These are phyloP conservation scores for Nephila pilipes DNA, from an alignment of 1,140 invertebrate species.

Conservation along the genomic window DNA sequence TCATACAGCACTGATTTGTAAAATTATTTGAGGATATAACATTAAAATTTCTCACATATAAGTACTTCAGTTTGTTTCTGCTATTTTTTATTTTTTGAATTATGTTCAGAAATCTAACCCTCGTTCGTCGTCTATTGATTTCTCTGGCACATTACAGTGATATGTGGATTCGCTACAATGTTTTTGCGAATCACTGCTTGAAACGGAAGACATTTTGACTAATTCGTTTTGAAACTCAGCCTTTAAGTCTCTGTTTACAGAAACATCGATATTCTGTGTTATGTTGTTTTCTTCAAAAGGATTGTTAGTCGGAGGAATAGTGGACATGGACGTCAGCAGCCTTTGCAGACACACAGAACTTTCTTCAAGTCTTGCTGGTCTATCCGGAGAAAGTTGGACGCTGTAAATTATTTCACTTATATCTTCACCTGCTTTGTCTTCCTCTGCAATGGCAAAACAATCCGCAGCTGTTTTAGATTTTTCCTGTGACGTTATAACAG, in stretches of 20 bases:
- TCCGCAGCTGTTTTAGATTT: background rate
- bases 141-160: background rate
- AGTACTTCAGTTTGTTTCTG: no score
- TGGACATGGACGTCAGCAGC: background rate
- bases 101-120: background rate
- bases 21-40: no score
- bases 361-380: background rate
- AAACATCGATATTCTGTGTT: background rate
- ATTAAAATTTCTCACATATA: no score
- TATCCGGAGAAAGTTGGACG: background rate
- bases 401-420: background rate
- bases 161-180: background rate
- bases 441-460: background rate
- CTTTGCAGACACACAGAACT: background rate
- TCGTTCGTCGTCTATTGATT: background rate
- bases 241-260: background rate
- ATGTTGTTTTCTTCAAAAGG: background rate
- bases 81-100: no score
- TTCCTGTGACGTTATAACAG: background rate
- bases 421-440: background rate
- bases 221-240: background rate
- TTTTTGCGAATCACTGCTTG: background rate
- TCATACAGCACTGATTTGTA: no score
- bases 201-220: background rate
- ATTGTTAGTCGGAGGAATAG: background rate